phyloP scores from a whole-genome alignment of 2,797 vertebrate species.

The Sciaenops ocellatus region DNA sequence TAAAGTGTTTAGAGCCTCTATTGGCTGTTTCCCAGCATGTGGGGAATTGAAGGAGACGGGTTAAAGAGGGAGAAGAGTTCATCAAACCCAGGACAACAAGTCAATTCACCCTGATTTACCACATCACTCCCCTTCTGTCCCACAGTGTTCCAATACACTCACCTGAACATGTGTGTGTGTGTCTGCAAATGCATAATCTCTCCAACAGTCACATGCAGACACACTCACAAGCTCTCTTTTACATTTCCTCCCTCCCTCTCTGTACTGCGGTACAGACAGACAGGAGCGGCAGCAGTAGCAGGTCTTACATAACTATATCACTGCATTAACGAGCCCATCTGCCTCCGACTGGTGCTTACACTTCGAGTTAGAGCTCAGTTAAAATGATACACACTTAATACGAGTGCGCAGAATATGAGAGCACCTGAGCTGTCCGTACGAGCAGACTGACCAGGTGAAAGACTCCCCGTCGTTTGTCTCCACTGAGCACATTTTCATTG shows the following conservation, averaged over 20 bases:
- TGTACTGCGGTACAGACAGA: slow-evolving; percentile 68
- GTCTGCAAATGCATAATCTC: slow-evolving; percentile 23
- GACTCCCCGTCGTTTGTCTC: background rate
- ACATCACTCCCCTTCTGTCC: slow-evolving; percentile 63
- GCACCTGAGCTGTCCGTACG: slow-evolving; percentile 9
- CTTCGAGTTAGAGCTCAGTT: slow-evolving; percentile 48
- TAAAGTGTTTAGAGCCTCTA: slow-evolving; percentile 53
- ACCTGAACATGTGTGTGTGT: background rate
- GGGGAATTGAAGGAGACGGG: slow-evolving; percentile 65
- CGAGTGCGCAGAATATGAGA: slow-evolving; percentile 16
- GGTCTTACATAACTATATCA: slow-evolving; percentile 81
- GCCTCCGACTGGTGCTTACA: slow-evolving; percentile 73
- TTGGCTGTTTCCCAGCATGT: slow-evolving; percentile 61
- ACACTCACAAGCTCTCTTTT: slow-evolving; percentile 33
- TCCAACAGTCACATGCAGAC: slow-evolving; percentile 38
- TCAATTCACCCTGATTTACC: slow-evolving; percentile 74
- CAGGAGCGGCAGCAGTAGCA: slow-evolving; percentile 69
- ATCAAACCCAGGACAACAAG: slow-evolving; percentile 75
- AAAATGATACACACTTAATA: slow-evolving; percentile 41
- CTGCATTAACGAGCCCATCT: slow-evolving; percentile 83
- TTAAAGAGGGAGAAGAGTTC: slow-evolving; percentile 77
- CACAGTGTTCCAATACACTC: slow-evolving; percentile 8
- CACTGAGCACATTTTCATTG: background rate
- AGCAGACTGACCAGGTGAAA: slow-evolving; percentile 33
- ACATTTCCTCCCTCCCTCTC: slow-evolving; percentile 33